Percentiles rank a stretch among this genome's conserved stretches.
Conservation (phyloP, 1,140 invertebrate species). For the Lepidotrigona ventralis region DNA sequence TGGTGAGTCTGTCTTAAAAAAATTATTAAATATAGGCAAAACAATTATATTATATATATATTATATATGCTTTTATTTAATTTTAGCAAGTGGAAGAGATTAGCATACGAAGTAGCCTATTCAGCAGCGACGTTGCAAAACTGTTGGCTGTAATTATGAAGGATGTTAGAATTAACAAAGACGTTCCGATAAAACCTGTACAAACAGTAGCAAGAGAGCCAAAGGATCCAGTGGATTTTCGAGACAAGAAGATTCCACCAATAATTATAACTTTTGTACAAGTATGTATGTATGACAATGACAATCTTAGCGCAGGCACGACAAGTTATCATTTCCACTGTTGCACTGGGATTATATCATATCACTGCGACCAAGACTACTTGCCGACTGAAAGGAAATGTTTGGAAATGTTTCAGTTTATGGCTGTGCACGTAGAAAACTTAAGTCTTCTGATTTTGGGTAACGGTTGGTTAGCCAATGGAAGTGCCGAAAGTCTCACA, state of each 20-base stretch:
- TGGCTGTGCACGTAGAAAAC: slow-evolving; percentile 92
- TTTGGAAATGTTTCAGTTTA: slow-evolving; percentile 82
- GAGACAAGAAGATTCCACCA: slow-evolving; percentile 87
- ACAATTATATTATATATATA: background rate
- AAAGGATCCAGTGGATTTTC: slow-evolving; percentile 83
- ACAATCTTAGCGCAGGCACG: background rate
- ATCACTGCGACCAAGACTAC: background rate
- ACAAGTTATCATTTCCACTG: background rate
- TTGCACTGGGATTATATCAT: background rate
- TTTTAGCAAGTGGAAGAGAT: slow-evolving; percentile 92
- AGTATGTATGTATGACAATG: slow-evolving; percentile 77
- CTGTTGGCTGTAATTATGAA: slow-evolving; percentile 90
- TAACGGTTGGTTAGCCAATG: slow-evolving; percentile 88
- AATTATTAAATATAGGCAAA: no score
- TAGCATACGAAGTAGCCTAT: slow-evolving; percentile 92
- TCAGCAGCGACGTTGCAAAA: slow-evolving; percentile 94
- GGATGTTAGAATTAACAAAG: slow-evolving; percentile 92
- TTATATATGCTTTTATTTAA: background rate
- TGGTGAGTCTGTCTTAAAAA: slow-evolving; percentile 81
- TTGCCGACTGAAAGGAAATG: background rate
- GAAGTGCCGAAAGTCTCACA: slow-evolving; percentile 87
- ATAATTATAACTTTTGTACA: slow-evolving; percentile 91
- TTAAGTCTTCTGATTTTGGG: slow-evolving; percentile 87
- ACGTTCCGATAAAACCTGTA: slow-evolving; percentile 79
- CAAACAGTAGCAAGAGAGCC: slow-evolving; percentile 67